These are phyloP conservation scores for Polyergus mexicanus DNA, from an alignment of 1,140 invertebrate species.

Conservation along the genomic window DNA sequence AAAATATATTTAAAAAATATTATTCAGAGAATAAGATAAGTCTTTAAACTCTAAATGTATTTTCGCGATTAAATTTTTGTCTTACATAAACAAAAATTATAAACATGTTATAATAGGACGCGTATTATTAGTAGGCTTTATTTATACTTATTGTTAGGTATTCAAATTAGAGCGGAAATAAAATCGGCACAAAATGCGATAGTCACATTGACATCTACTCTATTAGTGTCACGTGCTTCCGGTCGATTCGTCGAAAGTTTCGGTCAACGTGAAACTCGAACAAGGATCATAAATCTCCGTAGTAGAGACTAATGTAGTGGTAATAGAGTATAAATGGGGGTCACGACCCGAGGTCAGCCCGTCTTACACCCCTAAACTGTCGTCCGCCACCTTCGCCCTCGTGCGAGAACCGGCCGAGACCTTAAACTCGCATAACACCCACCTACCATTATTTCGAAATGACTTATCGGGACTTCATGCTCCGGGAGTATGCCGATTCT, in stretches of 20 bases:
- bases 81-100: background rate
- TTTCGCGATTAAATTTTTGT: background rate
- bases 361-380: conserved; percentile 86
- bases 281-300: conserved; percentile 84
- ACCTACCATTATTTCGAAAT: conserved; percentile 82
- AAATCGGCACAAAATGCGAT: conserved; percentile 13
- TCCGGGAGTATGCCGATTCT: conserved; percentile 47
- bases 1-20: background rate
- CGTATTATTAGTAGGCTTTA: background rate
- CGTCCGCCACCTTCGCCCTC: conserved; percentile 84
- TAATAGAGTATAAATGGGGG: conserved; percentile 87
- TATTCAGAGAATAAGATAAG: background rate
- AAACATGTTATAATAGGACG: background rate
- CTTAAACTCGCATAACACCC: conserved; percentile 85
- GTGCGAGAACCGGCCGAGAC: conserved; percentile 83
- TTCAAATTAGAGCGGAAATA: background rate
- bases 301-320: conserved; percentile 86
- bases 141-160: background rate
- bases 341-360: conserved; percentile 84
- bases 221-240: conserved; percentile 40
- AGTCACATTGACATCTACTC: conserved; percentile 23
- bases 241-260: conserved; percentile 73
- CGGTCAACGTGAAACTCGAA: conserved; percentile 74
- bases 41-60: background rate
- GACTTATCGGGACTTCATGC: conserved; percentile 79